These are phyloP conservation scores for Melanotaenia pygmaea DNA, from an alignment of 2,797 vertebrate species.

Conservation along the genomic window DNA sequence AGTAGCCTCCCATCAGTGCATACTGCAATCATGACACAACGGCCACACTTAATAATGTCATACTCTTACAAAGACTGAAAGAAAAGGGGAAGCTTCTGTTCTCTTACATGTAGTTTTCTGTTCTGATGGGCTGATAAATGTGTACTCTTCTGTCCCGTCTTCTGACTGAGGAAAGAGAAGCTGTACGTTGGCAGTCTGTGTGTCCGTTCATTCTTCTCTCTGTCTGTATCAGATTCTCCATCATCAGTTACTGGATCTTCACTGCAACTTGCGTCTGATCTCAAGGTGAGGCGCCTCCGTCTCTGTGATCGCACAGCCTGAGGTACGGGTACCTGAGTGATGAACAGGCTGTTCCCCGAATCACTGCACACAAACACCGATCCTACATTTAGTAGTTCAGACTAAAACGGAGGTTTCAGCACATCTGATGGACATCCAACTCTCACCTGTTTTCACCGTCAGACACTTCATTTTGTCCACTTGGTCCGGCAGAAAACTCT, in stretches of 20 bases:
- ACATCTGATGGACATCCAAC: too few species aligned
- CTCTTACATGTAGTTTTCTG: constrained; percentile 61
- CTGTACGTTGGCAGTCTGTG: constrained; percentile 52
- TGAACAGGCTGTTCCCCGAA: constrained; percentile 78
- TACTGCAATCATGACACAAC: constrained; percentile 70
- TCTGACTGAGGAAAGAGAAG: constrained; percentile 80
- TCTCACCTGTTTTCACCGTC: constrained; percentile 50
- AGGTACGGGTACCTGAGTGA: constrained; percentile 68
- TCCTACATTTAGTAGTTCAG: background rate
- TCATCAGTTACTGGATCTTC: background rate
- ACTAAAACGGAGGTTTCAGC: background rate
- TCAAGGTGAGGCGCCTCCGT: fast-evolving
- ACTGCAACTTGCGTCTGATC: background rate
- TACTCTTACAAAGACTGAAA: background rate
- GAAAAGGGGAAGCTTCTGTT: background rate
- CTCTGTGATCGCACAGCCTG: constrained; percentile 29
- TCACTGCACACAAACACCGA: constrained; percentile 67
- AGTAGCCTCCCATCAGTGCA: constrained; percentile 85
- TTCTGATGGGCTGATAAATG: background rate
- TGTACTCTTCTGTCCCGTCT: constrained; percentile 5
- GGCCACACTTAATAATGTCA: background rate
- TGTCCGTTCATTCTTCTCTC: constrained; percentile 11
- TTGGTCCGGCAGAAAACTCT: background rate
- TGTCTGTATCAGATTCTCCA: background rate
- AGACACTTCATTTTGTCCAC: background rate